A percentile compares a stretch with the other conserved stretches of the same genome.
These are phyloP conservation scores for Sebastes oblongus DNA, from an alignment of 2,797 vertebrate species.

Conservation along the genomic window DNA sequence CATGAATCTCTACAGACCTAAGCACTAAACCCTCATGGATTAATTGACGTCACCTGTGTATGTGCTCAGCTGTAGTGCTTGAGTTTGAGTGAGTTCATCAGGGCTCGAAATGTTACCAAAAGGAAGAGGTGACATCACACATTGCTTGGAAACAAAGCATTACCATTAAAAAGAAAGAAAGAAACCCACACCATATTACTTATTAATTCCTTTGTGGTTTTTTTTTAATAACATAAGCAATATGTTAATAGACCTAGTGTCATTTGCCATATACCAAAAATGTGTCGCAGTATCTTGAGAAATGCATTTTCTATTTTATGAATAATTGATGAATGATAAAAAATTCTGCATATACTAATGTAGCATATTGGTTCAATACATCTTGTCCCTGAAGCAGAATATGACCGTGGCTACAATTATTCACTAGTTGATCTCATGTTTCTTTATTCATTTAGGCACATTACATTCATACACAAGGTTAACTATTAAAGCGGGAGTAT, in stretches of 20 bases:
- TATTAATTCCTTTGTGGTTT: not conserved
- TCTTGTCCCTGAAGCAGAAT: not conserved
- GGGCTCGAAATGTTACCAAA: not conserved
- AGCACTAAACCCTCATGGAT: not conserved
- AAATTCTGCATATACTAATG: not conserved
- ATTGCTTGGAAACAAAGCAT: not conserved
- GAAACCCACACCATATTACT: not conserved
- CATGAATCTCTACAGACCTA: not conserved
- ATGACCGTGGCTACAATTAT: not conserved
- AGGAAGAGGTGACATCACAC: not conserved
- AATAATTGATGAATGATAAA: not conserved
- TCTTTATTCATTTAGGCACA: not conserved
- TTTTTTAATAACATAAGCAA: not conserved
- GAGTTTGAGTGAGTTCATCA: not conserved
- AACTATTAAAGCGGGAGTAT: not conserved
- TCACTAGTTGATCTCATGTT: not conserved
- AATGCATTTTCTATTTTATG: not conserved
- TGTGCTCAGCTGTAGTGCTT: not conserved
- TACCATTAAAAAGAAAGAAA: not conserved
- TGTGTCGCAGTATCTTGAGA: not conserved
- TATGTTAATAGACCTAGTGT: not conserved
- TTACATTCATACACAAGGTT: not conserved
- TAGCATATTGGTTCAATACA: not conserved
- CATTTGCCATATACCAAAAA: not conserved
- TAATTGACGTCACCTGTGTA: not conserved